Evolutionary conservation across 2,888 invertebrate species (phyloP).

Genomic region (Perdita meconis): DNA sequence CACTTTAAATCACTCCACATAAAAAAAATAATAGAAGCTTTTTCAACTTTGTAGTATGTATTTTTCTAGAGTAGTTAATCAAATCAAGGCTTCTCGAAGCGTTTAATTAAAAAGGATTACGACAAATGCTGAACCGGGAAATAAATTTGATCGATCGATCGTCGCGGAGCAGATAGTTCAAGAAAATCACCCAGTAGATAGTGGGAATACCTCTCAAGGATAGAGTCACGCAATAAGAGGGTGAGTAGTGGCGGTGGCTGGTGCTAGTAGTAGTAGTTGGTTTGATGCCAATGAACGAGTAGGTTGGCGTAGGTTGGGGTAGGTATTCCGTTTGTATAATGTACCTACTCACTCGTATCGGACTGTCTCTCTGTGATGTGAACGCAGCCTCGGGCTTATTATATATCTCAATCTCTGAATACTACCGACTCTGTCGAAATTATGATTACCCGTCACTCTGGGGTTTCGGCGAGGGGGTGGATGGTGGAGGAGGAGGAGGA

Average conservation of each 20-base stretch:
- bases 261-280: slow-evolving; percentile 70
- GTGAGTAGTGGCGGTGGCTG: slow-evolving; percentile 52
- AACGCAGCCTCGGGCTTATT: slow-evolving; percentile 80
- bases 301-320: slow-evolving; percentile 71
- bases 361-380: slow-evolving; percentile 74
- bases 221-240: slow-evolving; percentile 74
- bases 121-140: neutral
- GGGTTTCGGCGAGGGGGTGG: slow-evolving; percentile 19
- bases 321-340: slow-evolving; percentile 78
- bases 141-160: neutral
- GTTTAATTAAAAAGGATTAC: too few species aligned
- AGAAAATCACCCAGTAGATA: slow-evolving; percentile 65
- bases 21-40: too few species aligned
- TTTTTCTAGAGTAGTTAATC: too few species aligned
- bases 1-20: too few species aligned
- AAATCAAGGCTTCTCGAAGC: too few species aligned
- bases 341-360: slow-evolving; percentile 78
- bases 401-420: slow-evolving; percentile 76
- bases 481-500: neutral
- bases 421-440: slow-evolving; percentile 79
- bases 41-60: too few species aligned
- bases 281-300: slow-evolving; percentile 78
- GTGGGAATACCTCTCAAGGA: slow-evolving; percentile 68
- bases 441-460: slow-evolving; percentile 76
- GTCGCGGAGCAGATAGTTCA: slow-evolving; percentile 4